phyloP scores from a whole-genome alignment of 2,113 vertebrate species.

The Callipepla californica region DNA sequence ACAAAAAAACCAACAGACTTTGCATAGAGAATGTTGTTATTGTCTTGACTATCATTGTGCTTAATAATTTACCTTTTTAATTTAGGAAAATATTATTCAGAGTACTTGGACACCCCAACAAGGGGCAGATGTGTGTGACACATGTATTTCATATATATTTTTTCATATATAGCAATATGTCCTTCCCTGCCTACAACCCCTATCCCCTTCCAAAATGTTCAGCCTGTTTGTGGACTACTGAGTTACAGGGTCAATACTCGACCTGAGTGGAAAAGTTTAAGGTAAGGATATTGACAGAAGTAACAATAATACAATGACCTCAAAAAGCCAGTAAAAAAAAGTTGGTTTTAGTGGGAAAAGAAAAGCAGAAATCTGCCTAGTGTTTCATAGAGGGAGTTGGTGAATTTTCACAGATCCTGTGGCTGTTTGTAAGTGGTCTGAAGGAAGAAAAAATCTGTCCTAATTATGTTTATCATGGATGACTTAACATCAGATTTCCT shows the following conservation, averaged over 20 bases:
- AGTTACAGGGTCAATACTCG: background rate
- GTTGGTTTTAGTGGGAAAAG: background rate
- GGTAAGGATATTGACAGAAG: too few relatives aligned
- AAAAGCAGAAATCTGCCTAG: background rate
- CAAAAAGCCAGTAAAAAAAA: background rate
- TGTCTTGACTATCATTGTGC: too few relatives aligned
- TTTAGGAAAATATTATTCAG: background rate
- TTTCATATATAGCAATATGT: background rate
- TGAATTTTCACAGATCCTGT: background rate
- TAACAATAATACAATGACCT: too few relatives aligned
- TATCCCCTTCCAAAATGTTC: background rate
- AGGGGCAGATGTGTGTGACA: background rate
- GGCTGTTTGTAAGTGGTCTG: too few relatives aligned
- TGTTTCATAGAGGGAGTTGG: background rate
- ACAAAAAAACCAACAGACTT: background rate
- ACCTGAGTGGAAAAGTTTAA: background rate
- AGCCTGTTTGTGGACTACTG: background rate
- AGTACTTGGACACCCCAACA: background rate
- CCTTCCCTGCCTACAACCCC: background rate
- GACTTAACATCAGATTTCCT: background rate
- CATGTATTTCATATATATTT: background rate
- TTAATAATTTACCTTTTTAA: background rate
- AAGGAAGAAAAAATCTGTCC: background rate
- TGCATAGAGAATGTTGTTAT: background rate
- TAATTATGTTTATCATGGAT: background rate